Evolutionary conservation across 2,113 vertebrate genomes (phyloP).

Genomic region (Pygoscelis antarcticus): DNA sequence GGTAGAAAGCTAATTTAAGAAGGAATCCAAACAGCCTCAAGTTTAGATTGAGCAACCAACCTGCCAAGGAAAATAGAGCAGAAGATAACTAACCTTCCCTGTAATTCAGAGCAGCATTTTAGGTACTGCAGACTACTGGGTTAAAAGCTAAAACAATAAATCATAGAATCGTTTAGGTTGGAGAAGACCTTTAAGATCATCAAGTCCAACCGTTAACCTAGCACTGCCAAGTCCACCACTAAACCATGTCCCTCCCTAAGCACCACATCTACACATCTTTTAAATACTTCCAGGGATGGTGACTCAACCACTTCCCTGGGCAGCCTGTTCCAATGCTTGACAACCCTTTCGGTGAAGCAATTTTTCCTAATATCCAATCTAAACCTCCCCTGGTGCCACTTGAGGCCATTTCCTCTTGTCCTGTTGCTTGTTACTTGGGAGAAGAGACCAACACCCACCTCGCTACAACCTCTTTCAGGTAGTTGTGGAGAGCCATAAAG

Average conservation of each 20-base stretch:
- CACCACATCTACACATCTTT: background rate
- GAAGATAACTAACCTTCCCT: background rate
- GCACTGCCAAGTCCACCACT: background rate
- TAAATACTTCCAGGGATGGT: background rate
- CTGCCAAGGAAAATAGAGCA: background rate
- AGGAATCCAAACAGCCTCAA: background rate
- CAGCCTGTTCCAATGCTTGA: background rate
- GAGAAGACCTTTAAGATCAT: background rate
- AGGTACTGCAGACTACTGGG: background rate
- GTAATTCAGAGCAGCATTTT: background rate
- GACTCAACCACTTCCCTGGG: background rate
- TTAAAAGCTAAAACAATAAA: conserved; percentile 33
- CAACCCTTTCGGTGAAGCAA: background rate
- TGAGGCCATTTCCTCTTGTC: background rate
- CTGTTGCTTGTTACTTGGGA: background rate
- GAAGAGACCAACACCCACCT: background rate
- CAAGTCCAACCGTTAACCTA: background rate
- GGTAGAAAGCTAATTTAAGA: background rate
- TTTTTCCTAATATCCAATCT: background rate
- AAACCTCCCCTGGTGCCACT: background rate
- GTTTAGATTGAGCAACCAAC: background rate
- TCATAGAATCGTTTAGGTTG: background rate
- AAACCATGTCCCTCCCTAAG: background rate
- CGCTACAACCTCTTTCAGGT: background rate
- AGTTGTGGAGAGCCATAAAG: background rate